These are phyloP conservation scores for Pyrocoelia pectoralis DNA, from an alignment of 2,888 invertebrate species.

Conservation along the genomic window DNA sequence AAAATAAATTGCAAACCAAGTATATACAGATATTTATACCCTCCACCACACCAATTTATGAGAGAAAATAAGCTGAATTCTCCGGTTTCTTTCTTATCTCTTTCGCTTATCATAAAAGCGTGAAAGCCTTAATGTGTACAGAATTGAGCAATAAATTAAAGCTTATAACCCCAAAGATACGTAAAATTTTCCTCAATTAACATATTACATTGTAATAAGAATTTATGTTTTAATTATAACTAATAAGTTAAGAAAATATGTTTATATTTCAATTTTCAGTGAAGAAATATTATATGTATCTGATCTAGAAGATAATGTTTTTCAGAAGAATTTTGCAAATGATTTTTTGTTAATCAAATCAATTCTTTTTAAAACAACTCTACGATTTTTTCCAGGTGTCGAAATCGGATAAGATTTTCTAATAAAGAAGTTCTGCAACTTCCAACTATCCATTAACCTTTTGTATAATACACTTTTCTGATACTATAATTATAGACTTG, in stretches of 20 bases:
- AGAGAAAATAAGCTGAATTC: slow-evolving; percentile 19
- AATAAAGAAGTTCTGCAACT: too few relatives aligned
- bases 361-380: too few relatives aligned
- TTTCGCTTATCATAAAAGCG: slow-evolving; percentile 17
- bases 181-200: slow-evolving; percentile 5
- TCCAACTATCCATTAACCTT: too few relatives aligned
- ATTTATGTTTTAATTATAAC: slow-evolving; percentile 7
- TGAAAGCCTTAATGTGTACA: slow-evolving; percentile 16
- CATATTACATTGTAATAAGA: slow-evolving; percentile 8
- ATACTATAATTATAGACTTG: too few relatives aligned
- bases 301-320: not conserved
- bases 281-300: not conserved
- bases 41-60: slow-evolving; percentile 15
- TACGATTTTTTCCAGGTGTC: too few relatives aligned
- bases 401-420: too few relatives aligned
- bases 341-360: too few relatives aligned
- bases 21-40: slow-evolving; percentile 13
- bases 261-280: not conserved
- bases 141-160: slow-evolving; percentile 19
- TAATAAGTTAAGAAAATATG: not conserved
- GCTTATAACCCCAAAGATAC: slow-evolving; percentile 3
- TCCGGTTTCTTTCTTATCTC: slow-evolving; percentile 18
- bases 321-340: too few relatives aligned
- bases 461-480: too few relatives aligned
- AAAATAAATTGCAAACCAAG: slow-evolving; percentile 13